A percentile compares a stretch with the other conserved stretches of the same genome.
Conservation (phyloP, 2,113 vertebrate genomes). For the Castor canadensis region DNA sequence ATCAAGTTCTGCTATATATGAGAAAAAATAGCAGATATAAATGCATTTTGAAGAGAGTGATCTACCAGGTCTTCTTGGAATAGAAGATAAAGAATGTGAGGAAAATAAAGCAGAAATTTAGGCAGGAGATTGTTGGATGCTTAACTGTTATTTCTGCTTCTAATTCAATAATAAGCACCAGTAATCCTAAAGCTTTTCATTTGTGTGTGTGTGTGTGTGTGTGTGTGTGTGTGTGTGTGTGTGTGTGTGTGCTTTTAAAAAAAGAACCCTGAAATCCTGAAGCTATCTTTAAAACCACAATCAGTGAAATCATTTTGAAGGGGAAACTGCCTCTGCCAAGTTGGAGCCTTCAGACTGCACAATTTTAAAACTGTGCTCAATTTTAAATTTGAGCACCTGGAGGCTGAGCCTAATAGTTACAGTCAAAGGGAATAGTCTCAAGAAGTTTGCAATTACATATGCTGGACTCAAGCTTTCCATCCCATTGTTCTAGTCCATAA, state of each 20-base stretch:
- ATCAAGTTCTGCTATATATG: neutral
- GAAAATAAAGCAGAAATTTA: constrained; percentile 36
- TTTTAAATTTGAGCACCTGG: constrained; percentile 39
- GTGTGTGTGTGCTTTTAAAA: neutral
- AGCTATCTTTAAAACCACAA: constrained; percentile 52
- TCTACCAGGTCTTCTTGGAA: neutral
- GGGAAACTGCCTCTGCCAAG: constrained; percentile 33
- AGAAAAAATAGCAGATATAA: constrained; percentile 41
- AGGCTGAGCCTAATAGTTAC: neutral
- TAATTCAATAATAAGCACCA: neutral
- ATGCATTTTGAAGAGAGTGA: neutral
- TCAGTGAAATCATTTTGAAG: neutral
- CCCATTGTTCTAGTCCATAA: neutral
- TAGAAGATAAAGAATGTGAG: neutral
- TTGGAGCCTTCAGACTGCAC: neutral
- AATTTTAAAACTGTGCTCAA: constrained; percentile 25
- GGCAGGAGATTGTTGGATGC: neutral
- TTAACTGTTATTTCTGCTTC: constrained; percentile 22
- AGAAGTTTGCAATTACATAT: neutral
- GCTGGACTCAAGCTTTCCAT: neutral
- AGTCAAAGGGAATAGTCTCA: constrained; percentile 34
- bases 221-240: neutral
- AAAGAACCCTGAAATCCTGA: neutral
- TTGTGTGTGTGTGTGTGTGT: neutral
- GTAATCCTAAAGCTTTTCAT: neutral